Percentiles rank a stretch among this genome's conserved stretches.
Conservation (phyloP, 2,888 invertebrate genomes). For the Hecatera dysodea region DNA sequence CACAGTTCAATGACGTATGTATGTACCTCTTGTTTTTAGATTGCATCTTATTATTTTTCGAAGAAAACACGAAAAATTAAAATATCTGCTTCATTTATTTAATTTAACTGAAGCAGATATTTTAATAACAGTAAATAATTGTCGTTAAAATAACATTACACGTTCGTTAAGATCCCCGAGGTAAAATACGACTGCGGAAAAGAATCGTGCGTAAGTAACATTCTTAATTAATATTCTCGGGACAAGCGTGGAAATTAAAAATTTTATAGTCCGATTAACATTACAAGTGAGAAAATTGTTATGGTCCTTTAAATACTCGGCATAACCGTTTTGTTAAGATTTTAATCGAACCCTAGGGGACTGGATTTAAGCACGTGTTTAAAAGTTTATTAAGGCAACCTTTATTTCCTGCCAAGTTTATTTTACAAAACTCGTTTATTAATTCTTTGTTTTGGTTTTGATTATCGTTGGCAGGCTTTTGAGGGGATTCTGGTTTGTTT, state of each 20-base stretch:
- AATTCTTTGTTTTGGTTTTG: conserved; percentile 29
- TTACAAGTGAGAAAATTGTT: conserved; percentile 59
- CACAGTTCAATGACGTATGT: background rate
- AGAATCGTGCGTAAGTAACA: conserved; percentile 55
- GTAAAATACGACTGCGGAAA: conserved; percentile 36
- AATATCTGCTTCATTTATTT: conserved; percentile 18
- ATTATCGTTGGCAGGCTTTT: conserved; percentile 24
- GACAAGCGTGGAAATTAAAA: conserved; percentile 56
- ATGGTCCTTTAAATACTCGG: conserved; percentile 47
- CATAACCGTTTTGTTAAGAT: conserved; percentile 61
- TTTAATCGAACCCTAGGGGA: conserved; percentile 62
- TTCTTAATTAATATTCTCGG: conserved; percentile 60
- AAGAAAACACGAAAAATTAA: background rate
- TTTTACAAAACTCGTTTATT: background rate
- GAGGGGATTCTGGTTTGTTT: conserved; percentile 29
- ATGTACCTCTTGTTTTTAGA: background rate
- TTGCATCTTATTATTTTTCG: background rate
- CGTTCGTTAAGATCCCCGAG: conserved; percentile 42
- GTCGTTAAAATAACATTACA: conserved; percentile 53
- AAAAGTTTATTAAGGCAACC: conserved; percentile 40
- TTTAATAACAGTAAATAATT: conserved; percentile 33
- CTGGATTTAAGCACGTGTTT: conserved; percentile 16
- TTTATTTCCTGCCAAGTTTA: conserved; percentile 3
- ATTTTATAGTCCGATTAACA: conserved; percentile 57
- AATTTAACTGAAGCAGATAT: no score